These are phyloP conservation scores for Lanistes nyassanus DNA, from an alignment of 1,140 invertebrate species.

Conservation along the genomic window DNA sequence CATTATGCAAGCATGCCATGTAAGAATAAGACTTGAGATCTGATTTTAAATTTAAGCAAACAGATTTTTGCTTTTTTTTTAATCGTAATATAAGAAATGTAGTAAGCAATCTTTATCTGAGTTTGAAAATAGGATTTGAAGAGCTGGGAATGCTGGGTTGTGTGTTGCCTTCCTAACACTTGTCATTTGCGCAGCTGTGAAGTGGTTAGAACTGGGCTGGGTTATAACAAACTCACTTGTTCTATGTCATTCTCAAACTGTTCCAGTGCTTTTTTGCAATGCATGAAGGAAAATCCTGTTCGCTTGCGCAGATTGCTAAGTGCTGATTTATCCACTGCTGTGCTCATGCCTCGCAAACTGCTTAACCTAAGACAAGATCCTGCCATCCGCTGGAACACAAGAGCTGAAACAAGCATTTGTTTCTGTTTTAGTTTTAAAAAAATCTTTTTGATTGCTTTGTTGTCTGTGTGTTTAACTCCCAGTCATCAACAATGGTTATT, in stretches of 20 bases:
- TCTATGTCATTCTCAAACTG: constrained; percentile 85
- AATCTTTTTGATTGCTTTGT: too few species aligned
- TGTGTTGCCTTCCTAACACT: too few species aligned
- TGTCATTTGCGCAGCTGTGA: neutral
- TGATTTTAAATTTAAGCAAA: too few species aligned
- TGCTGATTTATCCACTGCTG: constrained; percentile 63
- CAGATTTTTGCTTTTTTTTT: too few species aligned
- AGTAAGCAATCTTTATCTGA: too few species aligned
- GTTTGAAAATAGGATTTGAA: too few species aligned
- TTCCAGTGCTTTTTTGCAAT: constrained; percentile 94
- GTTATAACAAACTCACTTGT: constrained; percentile 71
- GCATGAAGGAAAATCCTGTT: constrained; percentile 93
- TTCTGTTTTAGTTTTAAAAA: too few species aligned
- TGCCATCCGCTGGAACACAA: constrained; percentile 1
- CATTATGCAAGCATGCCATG: neutral
- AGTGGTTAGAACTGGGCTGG: neutral
- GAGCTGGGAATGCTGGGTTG: too few species aligned
- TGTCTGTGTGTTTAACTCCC: too few species aligned
- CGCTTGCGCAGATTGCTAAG: constrained; percentile 88
- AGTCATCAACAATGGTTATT: neutral
- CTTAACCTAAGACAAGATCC: neutral
- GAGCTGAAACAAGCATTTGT: constrained; percentile 8
- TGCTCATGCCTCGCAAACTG: neutral
- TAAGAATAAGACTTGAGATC: too few species aligned
- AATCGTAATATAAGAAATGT: too few species aligned